Base-by-base conservation (phyloP, 2,113 vertebrate species). In the Microtus pennsylvanicus region DNA sequence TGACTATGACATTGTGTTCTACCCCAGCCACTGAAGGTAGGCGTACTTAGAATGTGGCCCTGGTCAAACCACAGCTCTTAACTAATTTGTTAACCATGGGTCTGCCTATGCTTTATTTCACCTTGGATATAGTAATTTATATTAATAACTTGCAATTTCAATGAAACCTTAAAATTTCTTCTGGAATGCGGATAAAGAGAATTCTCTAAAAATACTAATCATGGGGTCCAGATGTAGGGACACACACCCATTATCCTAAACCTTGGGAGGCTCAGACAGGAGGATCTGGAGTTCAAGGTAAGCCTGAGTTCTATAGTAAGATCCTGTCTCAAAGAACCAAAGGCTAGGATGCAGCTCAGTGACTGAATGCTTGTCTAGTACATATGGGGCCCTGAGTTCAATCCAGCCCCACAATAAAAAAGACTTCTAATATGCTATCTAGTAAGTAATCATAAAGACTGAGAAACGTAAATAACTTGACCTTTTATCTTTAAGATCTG, bases 401-500 rank as follows among this genome's bases (percentile, higher is more conserved):
- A 69, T 90, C 14, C 28, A 77, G 8, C 50, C n/a, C 3, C 35
- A 24, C 61, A 38, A 76, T 75, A 22, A 33, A 55, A 80, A 45
- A 47, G 38, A 12, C 22, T 42, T 52, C 63, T 35, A 50, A 50
- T 92, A 35, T 93, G 7, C 70, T 94, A 63, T 81, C 94, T 95
- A 90, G 55, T 94, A 94, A 85, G 19, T 90, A 96, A 47, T 87
- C 91, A 42, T 72, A 72, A 95, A 96, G 47, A 75, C 76, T 92
- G 92, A 93, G 45, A 92, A 92, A 90, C 19, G 47, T 91, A 13
- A 96, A 52, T 97, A 97, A 97, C 77, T 50, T 94, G 88, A 91
- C 22, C 22, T 95, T 83, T 93, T 97, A 0, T 97, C 7, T 98
- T 98, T 93, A 96, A 99, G 99, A 98, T 99, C 26, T 99, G 99